Evolutionary conservation across 2,113 vertebrate genomes (phyloP).

Genomic region (Sinocyclocheilus grahami): DNA sequence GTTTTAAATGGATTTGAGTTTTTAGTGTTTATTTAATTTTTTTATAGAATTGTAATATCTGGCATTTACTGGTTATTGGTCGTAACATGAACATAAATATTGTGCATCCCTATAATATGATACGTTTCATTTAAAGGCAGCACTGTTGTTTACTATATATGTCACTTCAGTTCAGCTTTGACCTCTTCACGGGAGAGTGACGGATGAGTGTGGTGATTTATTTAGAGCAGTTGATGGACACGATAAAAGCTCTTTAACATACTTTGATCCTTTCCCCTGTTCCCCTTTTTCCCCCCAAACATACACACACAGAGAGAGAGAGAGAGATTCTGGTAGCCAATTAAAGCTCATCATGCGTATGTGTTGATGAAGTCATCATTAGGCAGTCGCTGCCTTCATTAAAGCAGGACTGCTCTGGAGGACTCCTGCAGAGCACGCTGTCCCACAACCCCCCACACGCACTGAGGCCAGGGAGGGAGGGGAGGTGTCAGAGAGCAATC

Average conservation of each 20-base stretch:
- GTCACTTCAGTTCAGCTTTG: no score
- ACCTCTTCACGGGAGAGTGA: conserved; percentile 27
- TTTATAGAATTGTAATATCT: no score
- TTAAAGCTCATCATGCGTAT: conserved; percentile 86
- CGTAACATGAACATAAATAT: no score
- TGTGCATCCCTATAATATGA: no score
- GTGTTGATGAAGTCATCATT: conserved; percentile 92
- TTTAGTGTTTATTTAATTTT: no score
- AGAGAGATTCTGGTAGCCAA: conserved; percentile 75
- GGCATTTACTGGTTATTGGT: no score
- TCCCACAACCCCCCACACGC: conserved; percentile 63
- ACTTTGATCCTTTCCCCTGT: conserved; percentile 1
- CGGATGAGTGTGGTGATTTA: conserved; percentile 29
- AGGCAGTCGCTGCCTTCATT: conserved; percentile 84
- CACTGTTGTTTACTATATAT: no score
- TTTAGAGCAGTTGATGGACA: conserved; percentile 44
- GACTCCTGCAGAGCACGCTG: conserved; percentile 73
- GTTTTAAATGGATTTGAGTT: no score
- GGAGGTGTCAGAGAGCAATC: conserved; percentile 49
- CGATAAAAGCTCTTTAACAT: conserved; percentile 49
- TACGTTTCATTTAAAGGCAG: no score
- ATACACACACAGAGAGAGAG: neutral
- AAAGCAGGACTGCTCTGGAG: conserved; percentile 64
- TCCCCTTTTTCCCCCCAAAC: neutral
- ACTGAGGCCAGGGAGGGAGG: conserved; percentile 52